These are phyloP conservation scores for Chrysopilus asiliformis DNA, from an alignment of 2,888 invertebrate genomes.

Conservation along the genomic window DNA sequence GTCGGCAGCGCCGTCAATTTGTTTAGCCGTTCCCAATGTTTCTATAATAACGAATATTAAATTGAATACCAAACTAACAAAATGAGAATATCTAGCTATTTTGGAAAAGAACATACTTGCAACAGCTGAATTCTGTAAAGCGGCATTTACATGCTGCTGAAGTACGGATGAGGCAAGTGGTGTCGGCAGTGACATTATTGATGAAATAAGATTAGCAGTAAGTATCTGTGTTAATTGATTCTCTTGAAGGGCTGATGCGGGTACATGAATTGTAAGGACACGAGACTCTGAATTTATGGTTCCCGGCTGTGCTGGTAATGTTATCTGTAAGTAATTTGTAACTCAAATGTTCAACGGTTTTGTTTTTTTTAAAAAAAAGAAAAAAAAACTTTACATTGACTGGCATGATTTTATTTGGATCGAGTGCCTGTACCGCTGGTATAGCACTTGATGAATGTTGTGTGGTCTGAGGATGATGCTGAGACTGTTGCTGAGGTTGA, in stretches of 20 bases:
- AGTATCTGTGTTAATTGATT: slow-evolving; percentile 54
- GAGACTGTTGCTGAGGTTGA: slow-evolving; percentile 17
- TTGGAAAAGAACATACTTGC: slow-evolving; percentile 23
- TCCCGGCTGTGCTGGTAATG: slow-evolving; percentile 67
- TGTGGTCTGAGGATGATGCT: slow-evolving; percentile 20
- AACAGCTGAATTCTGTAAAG: slow-evolving; percentile 45
- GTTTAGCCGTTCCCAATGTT: slow-evolving; percentile 31
- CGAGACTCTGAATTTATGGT: slow-evolving; percentile 52
- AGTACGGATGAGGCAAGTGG: slow-evolving; percentile 66
- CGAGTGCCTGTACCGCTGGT: slow-evolving; percentile 37
- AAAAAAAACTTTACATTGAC: no score
- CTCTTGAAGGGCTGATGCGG: slow-evolving; percentile 69
- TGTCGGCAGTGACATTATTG: slow-evolving; percentile 76
- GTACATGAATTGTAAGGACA: slow-evolving; percentile 79
- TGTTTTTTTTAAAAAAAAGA: not conserved
- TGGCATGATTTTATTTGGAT: slow-evolving; percentile 43
- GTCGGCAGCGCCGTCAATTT: slow-evolving; percentile 52
- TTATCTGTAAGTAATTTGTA: slow-evolving; percentile 44
- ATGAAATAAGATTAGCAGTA: slow-evolving; percentile 78
- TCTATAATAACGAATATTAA: slow-evolving; percentile 19
- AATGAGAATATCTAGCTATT: no score
- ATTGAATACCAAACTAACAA: no score
- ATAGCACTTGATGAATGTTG: slow-evolving; percentile 26
- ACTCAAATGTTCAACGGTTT: no score
- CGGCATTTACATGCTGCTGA: slow-evolving; percentile 81